Percentiles rank a stretch among this genome's conserved stretches.
phyloP scores from a whole-genome alignment of 1,140 invertebrate genomes.

The Saccostrea echinata region DNA sequence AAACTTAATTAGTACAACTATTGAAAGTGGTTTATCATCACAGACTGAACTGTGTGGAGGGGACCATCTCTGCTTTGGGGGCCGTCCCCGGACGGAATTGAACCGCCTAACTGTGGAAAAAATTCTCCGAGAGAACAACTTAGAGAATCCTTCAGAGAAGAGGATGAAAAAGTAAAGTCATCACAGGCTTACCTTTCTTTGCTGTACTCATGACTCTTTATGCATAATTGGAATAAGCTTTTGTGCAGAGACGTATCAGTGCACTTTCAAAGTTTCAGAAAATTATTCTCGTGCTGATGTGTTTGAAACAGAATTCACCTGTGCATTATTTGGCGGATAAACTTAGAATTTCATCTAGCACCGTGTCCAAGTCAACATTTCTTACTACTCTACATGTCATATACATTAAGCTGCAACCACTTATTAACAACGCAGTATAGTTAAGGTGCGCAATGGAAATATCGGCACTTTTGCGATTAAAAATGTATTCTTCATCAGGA shows the following conservation, averaged over 20 bases:
- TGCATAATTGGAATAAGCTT: neutral
- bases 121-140: neutral
- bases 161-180: neutral
- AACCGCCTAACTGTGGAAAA: neutral
- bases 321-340: neutral
- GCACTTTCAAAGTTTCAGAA: slow-evolving; percentile 4
- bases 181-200: neutral
- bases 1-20: neutral
- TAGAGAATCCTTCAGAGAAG: neutral
- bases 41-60: neutral
- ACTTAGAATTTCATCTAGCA: neutral
- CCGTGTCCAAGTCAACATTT: neutral
- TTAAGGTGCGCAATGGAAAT: no score
- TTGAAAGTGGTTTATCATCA: neutral
- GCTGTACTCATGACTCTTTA: neutral
- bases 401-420: neutral
- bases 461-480: no score
- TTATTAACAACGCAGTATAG: no score
- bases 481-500: no score
- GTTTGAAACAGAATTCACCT: neutral
- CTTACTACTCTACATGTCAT: neutral
- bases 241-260: neutral
- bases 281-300: neutral
- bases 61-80: neutral
- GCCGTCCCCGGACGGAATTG: neutral